Base-by-base conservation (phyloP, 2,888 invertebrate genomes). In the Cataglyphis rosenhaueri region DNA sequence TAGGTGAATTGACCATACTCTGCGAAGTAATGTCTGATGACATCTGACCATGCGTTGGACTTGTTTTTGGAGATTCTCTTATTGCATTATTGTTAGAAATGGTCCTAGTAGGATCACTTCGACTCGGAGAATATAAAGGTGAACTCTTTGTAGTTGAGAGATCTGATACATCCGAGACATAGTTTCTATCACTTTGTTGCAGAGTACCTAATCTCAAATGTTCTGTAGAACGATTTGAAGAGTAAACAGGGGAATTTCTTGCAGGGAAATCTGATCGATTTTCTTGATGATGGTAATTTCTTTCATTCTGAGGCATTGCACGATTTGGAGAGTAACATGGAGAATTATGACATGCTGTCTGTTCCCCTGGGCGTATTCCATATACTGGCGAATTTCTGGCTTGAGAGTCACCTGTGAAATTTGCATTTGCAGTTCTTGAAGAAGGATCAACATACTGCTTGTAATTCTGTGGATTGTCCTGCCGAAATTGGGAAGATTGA, bases 11-110 rank as follows among this genome's bases (percentile, higher is more conserved):
- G 9, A 87, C 84, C 6, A 85, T 74, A 61, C 88, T 92, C 73
- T 91, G 90, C 21, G 86, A 76, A 35, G 71, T 75, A 18, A 85
- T 84, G 21, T 92, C 92, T 6, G 86, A 83, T n/a, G 85, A 65
- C n/a, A 86, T 66, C 21, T 88, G 87, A 71, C 83, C 83, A 32
- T 92, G 91, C 1, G 92, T 92, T 66, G 92, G 92, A 91, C 94
- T 92, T 84, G 95, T 93, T 82, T 96, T 94, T 93, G 95, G 87
- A 95, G 95, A 73, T 95, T 95, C 87, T 94, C 95, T 92, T 93
- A 95, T 91, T 92, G 96, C 94, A 44, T 95, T 95, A 44, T 95
- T 95, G 68, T 95, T 95, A 12, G 95, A 75, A 38, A 82, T 85
- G 21, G 64, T 71, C 84, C 91, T 82, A 29, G 86, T 73, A 29